Evolutionary conservation across 2,888 invertebrate genomes (phyloP).

Genomic region (Heteromurus nitidus): DNA sequence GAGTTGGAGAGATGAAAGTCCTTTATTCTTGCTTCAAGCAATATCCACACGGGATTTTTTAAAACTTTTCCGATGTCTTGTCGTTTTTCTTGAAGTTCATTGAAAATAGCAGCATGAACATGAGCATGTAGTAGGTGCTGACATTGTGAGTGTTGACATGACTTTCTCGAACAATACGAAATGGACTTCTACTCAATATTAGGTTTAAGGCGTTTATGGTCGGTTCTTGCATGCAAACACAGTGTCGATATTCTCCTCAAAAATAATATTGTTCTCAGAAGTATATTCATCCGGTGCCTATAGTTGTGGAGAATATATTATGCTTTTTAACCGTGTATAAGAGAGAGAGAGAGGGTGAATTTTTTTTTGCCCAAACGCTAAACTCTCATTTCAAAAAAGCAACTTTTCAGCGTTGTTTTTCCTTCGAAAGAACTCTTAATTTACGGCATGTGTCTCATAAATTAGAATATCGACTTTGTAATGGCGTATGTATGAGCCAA

Average conservation of each 20-base stretch:
- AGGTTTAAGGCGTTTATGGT: too few species aligned
- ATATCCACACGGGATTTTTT: neutral
- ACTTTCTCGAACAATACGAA: constrained; percentile 37
- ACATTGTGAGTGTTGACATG: constrained; percentile 33
- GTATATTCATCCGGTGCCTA: constrained; percentile 6
- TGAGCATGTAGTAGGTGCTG: too few species aligned
- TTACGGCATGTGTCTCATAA: constrained; percentile 59
- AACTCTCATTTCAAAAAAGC: constrained; percentile 19
- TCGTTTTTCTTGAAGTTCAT: constrained; percentile 8
- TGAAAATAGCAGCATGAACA: constrained; percentile 17
- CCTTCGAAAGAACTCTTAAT: constrained; percentile 50
- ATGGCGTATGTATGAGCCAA: constrained; percentile 41
- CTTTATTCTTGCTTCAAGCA: constrained; percentile 22
- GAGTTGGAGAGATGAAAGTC: constrained; percentile 20
- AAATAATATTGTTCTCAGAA: constrained; percentile 10
- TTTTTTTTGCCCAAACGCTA: constrained; percentile 37
- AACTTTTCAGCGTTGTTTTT: constrained; percentile 36
- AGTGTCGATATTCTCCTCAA: constrained; percentile 5
- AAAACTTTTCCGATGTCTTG: neutral
- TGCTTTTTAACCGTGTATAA: too few species aligned
- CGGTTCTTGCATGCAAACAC: too few species aligned
- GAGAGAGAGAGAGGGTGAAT: neutral
- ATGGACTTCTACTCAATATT: too few species aligned
- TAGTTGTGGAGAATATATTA: neutral
- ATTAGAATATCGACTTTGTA: constrained; percentile 58